Percentiles rank a stretch among this genome's conserved stretches.
phyloP scores from a whole-genome alignment of 1,140 invertebrate genomes.

The Dreissena rostriformis region DNA sequence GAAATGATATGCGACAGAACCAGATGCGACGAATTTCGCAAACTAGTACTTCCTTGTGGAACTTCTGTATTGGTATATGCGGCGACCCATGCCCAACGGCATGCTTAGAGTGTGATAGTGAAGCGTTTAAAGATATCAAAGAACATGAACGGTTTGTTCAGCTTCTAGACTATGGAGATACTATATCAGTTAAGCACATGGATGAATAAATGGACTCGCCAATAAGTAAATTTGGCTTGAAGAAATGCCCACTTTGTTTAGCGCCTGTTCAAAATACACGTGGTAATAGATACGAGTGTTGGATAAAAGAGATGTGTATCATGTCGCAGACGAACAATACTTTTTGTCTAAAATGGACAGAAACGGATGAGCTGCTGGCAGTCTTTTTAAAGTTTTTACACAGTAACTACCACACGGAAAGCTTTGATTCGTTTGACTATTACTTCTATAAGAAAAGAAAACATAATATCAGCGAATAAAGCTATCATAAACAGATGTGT shows the following conservation, averaged over 20 bases:
- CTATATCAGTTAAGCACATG: not conserved
- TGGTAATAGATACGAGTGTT: not conserved
- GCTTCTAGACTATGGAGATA: constrained; percentile 1
- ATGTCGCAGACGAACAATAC: not conserved
- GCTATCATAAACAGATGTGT: not conserved
- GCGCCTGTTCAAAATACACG: not conserved
- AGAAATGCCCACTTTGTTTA: not conserved
- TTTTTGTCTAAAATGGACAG: not conserved
- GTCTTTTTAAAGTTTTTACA: not conserved
- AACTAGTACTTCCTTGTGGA: not conserved
- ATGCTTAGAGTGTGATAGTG: not conserved
- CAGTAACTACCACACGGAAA: not conserved
- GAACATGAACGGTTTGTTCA: not conserved
- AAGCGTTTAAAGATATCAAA: not conserved
- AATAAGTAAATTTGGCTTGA: not conserved
- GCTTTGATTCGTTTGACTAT: not conserved
- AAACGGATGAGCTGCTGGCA: too few relatives aligned
- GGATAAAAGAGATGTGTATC: not conserved
- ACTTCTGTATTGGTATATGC: not conserved
- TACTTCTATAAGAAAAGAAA: too few relatives aligned
- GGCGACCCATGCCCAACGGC: not conserved
- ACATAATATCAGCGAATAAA: too few relatives aligned
- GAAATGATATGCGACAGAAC: not conserved
- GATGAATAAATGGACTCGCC: not conserved
- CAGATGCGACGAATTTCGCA: not conserved